Conservation (phyloP, 2,888 invertebrate species). For the Tachystola acroxantha region DNA sequence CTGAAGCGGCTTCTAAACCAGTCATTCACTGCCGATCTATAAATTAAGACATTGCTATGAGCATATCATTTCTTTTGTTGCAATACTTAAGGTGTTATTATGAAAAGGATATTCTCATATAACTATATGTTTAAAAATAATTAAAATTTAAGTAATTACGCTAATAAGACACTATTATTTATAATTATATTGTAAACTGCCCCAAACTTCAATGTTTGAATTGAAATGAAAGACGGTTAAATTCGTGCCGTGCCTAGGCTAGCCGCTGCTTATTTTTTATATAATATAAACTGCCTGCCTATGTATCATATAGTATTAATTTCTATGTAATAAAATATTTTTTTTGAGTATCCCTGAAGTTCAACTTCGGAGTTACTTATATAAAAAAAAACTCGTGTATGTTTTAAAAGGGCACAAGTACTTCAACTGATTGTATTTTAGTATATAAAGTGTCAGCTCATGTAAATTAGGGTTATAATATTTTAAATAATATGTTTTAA, state of each 20-base stretch:
- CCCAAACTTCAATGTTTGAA: neutral
- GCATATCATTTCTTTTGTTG: constrained; percentile 46
- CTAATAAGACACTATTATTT: neutral
- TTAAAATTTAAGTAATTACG: neutral
- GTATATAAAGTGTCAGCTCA: constrained; percentile 29
- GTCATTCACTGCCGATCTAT: constrained; percentile 65
- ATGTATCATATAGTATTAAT: neutral
- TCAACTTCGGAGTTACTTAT: neutral
- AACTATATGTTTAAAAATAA: constrained; percentile 18
- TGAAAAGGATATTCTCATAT: constrained; percentile 49
- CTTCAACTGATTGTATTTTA: constrained; percentile 40
- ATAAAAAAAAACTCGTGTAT: neutral
- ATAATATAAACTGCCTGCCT: neutral
- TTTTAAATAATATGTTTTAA: constrained; percentile 19
- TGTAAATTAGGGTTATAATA: constrained; percentile 23
- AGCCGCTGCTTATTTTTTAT: no score
- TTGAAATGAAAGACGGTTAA: neutral
- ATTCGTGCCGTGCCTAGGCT: neutral
- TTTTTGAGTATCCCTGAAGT: no score
- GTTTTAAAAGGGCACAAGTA: constrained; percentile 62
- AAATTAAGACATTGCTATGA: constrained; percentile 51
- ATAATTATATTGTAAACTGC: constrained; percentile 1
- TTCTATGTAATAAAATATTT: neutral
- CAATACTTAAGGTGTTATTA: constrained; percentile 44
- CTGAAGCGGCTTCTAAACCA: constrained; percentile 43